Percentiles rank a stretch among this genome's conserved stretches.
Conservation (phyloP, 2,113 vertebrate genomes). For the Nansenia antarctica region DNA sequence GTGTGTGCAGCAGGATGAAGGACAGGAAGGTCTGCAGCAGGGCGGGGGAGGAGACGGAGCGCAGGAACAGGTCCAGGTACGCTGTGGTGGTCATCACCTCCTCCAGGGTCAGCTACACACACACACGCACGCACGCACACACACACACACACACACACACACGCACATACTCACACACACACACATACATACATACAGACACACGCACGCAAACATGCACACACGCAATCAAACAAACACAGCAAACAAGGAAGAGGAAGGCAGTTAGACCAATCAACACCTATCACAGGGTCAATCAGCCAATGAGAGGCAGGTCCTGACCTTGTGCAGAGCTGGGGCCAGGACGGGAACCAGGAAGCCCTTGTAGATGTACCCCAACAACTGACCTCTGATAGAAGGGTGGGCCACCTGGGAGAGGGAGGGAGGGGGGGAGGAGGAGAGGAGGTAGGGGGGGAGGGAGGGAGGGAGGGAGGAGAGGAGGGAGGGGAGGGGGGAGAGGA, state of each 20-base stretch:
- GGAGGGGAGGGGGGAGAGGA: background rate
- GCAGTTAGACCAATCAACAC: background rate
- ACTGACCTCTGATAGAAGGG: constrained; percentile 85
- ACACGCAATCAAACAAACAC: no score
- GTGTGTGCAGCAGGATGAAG: constrained; percentile 89
- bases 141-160: background rate
- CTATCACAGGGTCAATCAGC: background rate
- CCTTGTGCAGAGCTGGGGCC: constrained; percentile 96
- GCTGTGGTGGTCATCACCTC: constrained; percentile 97
- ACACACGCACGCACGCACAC: background rate
- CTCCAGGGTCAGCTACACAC: constrained; percentile 86
- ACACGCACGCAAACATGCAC: no score
- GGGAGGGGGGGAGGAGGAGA: background rate
- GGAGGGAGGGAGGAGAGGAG: background rate
- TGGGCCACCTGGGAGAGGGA: constrained; percentile 82
- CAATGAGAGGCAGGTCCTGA: constrained; percentile 49
- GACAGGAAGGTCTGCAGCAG: constrained; percentile 93
- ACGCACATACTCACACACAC: background rate
- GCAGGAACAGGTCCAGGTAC: constrained; percentile 92
- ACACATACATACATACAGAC: background rate
- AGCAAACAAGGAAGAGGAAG: background rate
- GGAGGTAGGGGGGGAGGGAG: background rate
- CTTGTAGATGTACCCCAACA: constrained; percentile 94
- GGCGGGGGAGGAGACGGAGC: constrained; percentile 85
- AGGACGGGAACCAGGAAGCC: constrained; percentile 95